A percentile compares a stretch with the other conserved stretches of the same genome.
Conservation (phyloP, 2,888 invertebrate genomes). For the Andrena camellia region DNA sequence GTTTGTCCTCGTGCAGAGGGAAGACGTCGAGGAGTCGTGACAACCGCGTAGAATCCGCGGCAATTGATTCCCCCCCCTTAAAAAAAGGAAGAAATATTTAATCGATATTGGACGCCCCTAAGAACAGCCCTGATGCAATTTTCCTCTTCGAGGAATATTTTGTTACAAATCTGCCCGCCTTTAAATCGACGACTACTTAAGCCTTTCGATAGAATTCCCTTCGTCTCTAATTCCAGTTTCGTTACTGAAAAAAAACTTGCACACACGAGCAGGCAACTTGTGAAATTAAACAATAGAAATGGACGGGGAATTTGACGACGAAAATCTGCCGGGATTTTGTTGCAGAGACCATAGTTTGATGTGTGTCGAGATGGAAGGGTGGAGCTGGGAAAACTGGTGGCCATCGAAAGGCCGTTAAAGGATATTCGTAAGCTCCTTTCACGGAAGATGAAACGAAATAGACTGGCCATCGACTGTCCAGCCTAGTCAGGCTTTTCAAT, state of each 20-base stretch:
- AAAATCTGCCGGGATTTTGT: neutral
- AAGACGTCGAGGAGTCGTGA: slow-evolving; percentile 34
- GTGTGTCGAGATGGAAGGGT: neutral
- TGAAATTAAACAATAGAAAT: neutral
- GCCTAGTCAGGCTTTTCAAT: slow-evolving; percentile 46
- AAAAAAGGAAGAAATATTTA: neutral
- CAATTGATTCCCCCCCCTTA: neutral
- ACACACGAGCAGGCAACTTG: neutral
- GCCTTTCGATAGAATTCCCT: neutral
- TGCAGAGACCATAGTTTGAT: neutral
- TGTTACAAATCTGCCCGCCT: neutral
- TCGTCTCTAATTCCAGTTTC: neutral
- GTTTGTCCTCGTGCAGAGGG: slow-evolving; percentile 43
- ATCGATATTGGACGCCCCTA: neutral
- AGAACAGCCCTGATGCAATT: neutral
- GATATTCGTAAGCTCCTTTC: slow-evolving; percentile 29
- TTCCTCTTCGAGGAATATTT: neutral
- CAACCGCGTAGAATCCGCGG: slow-evolving; percentile 28
- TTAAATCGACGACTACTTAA: neutral
- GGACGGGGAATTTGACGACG: neutral
- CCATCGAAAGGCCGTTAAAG: slow-evolving; percentile 46
- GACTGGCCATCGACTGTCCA: slow-evolving; percentile 52
- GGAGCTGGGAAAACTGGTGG: slow-evolving; percentile 16
- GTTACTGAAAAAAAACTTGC: neutral
- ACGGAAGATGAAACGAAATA: slow-evolving; percentile 48